phyloP scores from a whole-genome alignment of 2,113 vertebrate genomes.

The Oxyruncus cristatus region DNA sequence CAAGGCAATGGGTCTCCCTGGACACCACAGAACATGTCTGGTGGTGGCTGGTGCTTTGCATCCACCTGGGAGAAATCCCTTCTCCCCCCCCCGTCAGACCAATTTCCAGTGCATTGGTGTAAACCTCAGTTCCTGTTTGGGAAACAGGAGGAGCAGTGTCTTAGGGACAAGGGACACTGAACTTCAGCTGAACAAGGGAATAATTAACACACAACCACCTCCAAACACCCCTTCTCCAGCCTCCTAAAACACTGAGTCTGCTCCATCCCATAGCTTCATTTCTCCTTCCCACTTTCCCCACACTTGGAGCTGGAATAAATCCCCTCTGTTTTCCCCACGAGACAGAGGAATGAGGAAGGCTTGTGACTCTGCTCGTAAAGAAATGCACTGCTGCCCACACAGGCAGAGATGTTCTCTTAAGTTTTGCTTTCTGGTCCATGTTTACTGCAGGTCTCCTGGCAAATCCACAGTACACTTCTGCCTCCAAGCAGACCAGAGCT shows the following conservation, averaged over 20 bases:
- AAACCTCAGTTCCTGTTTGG: not conserved
- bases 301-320: not conserved
- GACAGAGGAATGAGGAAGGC: not conserved
- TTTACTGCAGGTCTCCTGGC: not conserved
- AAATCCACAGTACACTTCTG: accelerated
- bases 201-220: not conserved
- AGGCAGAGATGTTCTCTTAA: not conserved
- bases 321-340: not conserved
- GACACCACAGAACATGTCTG: accelerated
- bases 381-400: not conserved
- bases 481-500: not conserved
- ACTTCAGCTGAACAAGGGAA: not conserved
- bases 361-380: accelerated
- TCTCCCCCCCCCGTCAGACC: not conserved
- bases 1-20: accelerated
- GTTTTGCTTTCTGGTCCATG: not conserved
- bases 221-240: not conserved
- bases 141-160: not conserved
- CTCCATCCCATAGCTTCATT: not conserved
- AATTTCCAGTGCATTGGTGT: not conserved
- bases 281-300: not conserved
- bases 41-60: not conserved
- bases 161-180: not conserved
- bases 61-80: not conserved
- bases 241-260: not conserved